Base-by-base conservation (phyloP, 2,888 invertebrate species). In the Macrophya annulata region DNA sequence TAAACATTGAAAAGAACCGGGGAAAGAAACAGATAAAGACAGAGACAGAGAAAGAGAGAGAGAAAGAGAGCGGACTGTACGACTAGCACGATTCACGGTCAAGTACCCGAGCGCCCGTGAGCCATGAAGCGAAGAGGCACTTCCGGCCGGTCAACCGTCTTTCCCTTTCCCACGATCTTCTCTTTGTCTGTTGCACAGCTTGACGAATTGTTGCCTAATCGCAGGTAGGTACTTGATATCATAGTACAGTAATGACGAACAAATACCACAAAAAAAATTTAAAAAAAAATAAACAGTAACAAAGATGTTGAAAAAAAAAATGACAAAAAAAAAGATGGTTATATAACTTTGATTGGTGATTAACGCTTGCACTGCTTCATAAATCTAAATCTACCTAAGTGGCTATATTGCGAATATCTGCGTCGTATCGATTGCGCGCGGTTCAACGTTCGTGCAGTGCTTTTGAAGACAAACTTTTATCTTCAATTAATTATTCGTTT, bases 41-140 rank as follows among this genome's bases (percentile, higher is more conserved):
- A 71, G 21, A 45, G 43, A 45, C 12, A 68, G 65, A 68, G 25
- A 31, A 1, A 51, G 31, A 31, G 21, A 51, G 37, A 51, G 17
- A 76, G 5, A 55, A 25, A 31, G 81, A 81, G 40, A 62, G 59
- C 15, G 9, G 31, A 51, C 48, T 15, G 59, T 62, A 62, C 59
- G 81, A 81, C 59, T 76, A 72, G 74, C 79, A 84, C 72, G 62
- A 79, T 86, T 93, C 93, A 93, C 92, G 93, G 93, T 93, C 93
- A 93, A 93, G 93, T 93, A 91, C 92, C 91, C 90, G 85, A 79
- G 87, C 85, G 77, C 15, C 59, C 81, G 81, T 81, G 81, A 81
- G 59, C 59, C 81, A 62, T 81, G 81, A 81, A 81, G 37, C 62
- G 81, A 62, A 81, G 43, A 62, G 81, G 81, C 31, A 81, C 81